Evolutionary conservation across 1,140 invertebrate species (phyloP), one percentile per base, ranked within the genome.

Genomic region (Harlomillsia oculata): DNA sequence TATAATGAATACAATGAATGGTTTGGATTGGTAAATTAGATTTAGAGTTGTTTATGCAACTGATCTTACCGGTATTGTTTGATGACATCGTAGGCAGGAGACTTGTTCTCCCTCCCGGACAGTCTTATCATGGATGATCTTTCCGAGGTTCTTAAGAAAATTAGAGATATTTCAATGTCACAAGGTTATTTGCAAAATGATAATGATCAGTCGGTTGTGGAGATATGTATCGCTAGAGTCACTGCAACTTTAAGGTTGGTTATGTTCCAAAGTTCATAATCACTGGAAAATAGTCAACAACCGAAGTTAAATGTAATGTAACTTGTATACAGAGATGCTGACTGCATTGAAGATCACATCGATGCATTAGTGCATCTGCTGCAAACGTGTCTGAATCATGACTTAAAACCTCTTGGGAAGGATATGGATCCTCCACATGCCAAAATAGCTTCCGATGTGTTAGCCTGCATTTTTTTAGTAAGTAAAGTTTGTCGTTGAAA

Each of bases 351-450:
- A 70, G 82, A 84, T 53, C 87, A 94, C 73, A 84, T 84, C 45
- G 77, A 81, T 23, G 82, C 86, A 2, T 71, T 96, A 53, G 87
- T 95, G 8, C 77, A 80, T 34, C 72, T 95, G 30, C 71, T 96
- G 21, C 85, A 91, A 74, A 84, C 86, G 16, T 94, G 89, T 69
- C 74, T 94, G 30, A 82, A 85, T 68, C 87, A 93, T 74, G 87
- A 89, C 71, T 76, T 95, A 54, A 84, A 87, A 70, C 85, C 87
- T 1, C 77, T 81, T n/a, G 71, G 76, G 39, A 73, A 77, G 40
- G 85, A 89, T 74, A 84, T 87, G 68, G 89, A 94, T 74, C 88
- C 90, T 11, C 89, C 91, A 5, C 90, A 95, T 79, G 89, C 89
- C 18, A 95, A 95, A 76, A 94, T 96, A 67, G 89, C 89, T 6